Evolutionary conservation across 1,140 invertebrate genomes (phyloP), one percentile per base, ranked within the genome.

Genomic region (Lepidurus packardi): DNA sequence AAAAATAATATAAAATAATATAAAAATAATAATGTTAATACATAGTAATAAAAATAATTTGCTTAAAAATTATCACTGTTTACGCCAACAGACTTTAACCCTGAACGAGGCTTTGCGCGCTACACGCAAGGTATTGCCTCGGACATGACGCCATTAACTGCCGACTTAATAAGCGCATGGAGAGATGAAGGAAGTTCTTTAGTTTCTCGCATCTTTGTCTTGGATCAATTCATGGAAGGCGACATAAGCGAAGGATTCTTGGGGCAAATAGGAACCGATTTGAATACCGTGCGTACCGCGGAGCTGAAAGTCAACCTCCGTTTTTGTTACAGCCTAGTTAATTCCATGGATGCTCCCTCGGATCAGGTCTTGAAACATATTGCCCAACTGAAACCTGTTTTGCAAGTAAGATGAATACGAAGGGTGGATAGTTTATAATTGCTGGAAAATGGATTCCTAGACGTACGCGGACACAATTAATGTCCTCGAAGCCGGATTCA

Each of bases 221-320:
- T 79, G 43, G 47, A 79, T 73, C 45, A 41, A n/a, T 79, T 77
- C 24, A 34, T 77, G 7, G 73, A 73, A 1, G 16, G 7, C 25
- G 75, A 75, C 24, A 13, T 79, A 44, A 76, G 21, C 21, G 74
- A 74, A 7, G 41, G 43, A 13, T 42, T 79, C 34, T 44, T 79
- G n/a, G 75, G n/a, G 13, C 24, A 11, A n/a, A 5, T 79, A 43
- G 65, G 44, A 7, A 25, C 11, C 13, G 78, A 79, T 75, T 45
- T 79, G n/a, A 16, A 77, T 7, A 76, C 75, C 7, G 24, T 76
- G 25, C 74, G 75, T 25, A 16, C 21, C 24, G 74, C 74, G 16
- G 78, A 74, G 13, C 21, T 79, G 44, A 79, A 79, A 73, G 45
- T 34, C n/a, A 45, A 75, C 45, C n/a, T 79, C n/a, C 77, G 77